These are phyloP conservation scores for Mola mola DNA, from an alignment of 2,113 vertebrate species.

Conservation along the genomic window DNA sequence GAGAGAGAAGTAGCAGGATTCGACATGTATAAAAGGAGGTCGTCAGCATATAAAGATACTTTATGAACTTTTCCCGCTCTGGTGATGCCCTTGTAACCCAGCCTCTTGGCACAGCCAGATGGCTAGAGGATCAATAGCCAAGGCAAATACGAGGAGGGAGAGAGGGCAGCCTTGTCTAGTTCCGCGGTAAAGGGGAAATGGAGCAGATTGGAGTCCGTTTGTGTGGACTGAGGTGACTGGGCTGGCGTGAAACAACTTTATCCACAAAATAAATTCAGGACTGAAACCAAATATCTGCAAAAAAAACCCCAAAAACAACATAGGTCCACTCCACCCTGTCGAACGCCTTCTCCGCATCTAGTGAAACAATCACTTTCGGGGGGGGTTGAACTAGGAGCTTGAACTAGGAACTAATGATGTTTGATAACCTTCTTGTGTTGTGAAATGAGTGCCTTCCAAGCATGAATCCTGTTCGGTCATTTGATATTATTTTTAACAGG, in stretches of 20 bases:
- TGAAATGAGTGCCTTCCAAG: too few relatives aligned
- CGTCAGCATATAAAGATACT: neutral
- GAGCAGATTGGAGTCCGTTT: neutral
- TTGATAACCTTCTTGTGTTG: conserved; percentile 1
- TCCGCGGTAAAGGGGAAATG: neutral
- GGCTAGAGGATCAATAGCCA: conserved; percentile 5
- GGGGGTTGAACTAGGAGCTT: neutral
- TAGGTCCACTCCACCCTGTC: conserved; percentile 10
- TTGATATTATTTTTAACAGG: too few relatives aligned
- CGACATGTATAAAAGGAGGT: conserved; percentile 1
- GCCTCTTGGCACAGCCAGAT: neutral
- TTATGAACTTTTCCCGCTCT: neutral
- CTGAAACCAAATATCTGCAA: neutral
- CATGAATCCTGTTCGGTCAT: too few relatives aligned
- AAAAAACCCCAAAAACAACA: neutral
- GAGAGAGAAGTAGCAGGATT: neutral
- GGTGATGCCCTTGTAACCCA: neutral
- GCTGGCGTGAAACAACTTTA: conserved; percentile 5
- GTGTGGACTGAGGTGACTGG: neutral
- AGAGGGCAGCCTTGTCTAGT: conserved; percentile 19
- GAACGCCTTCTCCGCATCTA: neutral
- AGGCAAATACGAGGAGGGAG: conserved; percentile 1
- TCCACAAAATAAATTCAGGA: neutral
- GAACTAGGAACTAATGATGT: neutral
- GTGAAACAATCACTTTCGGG: neutral